Base-by-base conservation (phyloP, 2,888 invertebrate species). In the Cryptophagus acutangulus region DNA sequence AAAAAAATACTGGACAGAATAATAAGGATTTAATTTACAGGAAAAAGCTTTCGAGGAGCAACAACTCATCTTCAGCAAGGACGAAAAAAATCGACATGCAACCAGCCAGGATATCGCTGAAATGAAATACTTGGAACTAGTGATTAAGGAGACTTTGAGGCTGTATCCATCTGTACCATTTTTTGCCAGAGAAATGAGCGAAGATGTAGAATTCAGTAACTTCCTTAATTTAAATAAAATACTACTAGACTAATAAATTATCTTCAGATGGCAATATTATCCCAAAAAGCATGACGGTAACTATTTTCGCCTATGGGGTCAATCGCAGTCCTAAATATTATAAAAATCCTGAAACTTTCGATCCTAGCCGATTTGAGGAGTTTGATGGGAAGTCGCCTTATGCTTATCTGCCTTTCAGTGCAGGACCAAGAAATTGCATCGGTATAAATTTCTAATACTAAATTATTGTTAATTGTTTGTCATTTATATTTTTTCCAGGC, bases 171-270 rank as follows among this genome's bases (percentile, higher is more conserved):
- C 47, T 3, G 47, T 47, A 8, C 47, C 47, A 13, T 42, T 74
- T 1, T 71, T 73, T 38, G 71, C 67, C 45, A 63, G 77, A 45
- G 46, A 56, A 24, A 54, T 72, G 1, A 61, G 57, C 1, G 65
- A 69, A 46, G 73, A 74, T 29, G 57, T 58, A 3, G 43, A 53
- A 45, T 49, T 58, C 37, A n/a, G 26, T 26, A 26, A 26, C 4
- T 12, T 20, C n/a, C n/a, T n/a, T n/a, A 6, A 26, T n/a, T 26
- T 26, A 3, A 3, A 4, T 3, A 26, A n/a, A 6, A n/a, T 26
- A 26, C 4, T 26, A 6, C 4, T 12, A 26, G 12, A 6, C 9
- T n/a, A 8, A 3, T 26, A 3, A 26, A 5, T 20, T 26, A 26
- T 3, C 26, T 6, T 6, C 13, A 26, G 15, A 29, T 5, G 57